Evolutionary conservation across 2,888 invertebrate species (phyloP).

Genomic region (Tryphoninae sp.): DNA sequence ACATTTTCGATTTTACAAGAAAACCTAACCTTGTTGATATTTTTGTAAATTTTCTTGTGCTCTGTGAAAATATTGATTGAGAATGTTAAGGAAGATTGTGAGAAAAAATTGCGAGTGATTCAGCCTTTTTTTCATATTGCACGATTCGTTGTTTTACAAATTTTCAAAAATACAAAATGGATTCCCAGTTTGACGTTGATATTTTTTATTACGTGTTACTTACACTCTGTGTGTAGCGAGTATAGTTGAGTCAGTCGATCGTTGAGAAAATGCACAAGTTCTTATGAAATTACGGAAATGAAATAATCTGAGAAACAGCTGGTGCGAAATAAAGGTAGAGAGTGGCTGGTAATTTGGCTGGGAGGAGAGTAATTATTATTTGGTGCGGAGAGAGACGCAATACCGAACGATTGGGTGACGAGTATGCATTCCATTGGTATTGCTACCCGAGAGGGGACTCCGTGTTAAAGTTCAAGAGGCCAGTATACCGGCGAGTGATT

Average conservation of each 20-base stretch:
- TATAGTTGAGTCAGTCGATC: not conserved
- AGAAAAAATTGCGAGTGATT: no score
- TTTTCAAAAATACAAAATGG: no score
- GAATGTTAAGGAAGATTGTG: no score
- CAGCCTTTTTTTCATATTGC: no score
- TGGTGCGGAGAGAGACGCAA: constrained; percentile 3
- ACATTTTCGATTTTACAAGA: not conserved
- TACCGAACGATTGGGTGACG: constrained; percentile 43
- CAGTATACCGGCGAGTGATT: constrained; percentile 37
- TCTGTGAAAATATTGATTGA: no score
- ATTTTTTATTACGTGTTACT: not conserved
- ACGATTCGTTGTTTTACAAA: no score
- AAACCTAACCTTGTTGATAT: no score
- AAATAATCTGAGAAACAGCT: not conserved
- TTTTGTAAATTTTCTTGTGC: no score
- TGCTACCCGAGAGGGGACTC: constrained; percentile 6
- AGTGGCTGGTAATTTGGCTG: not conserved
- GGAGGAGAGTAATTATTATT: constrained; percentile 38
- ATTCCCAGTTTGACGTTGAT: no score
- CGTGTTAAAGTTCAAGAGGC: constrained; percentile 55
- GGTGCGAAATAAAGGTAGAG: not conserved
- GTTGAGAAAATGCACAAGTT: not conserved
- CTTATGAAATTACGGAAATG: not conserved
- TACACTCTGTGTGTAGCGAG: not conserved
- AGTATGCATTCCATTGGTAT: constrained; percentile 38